Conservation (phyloP, 2,888 invertebrate species). For the Cephalotes varians region DNA sequence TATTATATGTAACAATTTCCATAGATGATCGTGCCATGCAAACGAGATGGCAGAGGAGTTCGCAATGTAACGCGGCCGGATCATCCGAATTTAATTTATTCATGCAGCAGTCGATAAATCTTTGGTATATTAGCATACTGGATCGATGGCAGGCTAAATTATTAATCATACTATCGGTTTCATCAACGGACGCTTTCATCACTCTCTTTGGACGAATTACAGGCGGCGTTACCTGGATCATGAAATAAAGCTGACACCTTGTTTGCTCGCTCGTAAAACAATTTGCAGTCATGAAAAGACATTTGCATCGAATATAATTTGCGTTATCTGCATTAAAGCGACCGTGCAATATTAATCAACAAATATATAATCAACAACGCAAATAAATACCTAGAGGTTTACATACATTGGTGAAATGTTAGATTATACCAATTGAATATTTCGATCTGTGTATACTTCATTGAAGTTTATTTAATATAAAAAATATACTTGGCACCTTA, state of each 20-base stretch:
- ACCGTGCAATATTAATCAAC: constrained; percentile 10
- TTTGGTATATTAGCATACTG: constrained; percentile 42
- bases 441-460: neutral
- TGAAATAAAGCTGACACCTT: constrained; percentile 57
- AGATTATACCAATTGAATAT: neutral
- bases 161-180: constrained; percentile 73
- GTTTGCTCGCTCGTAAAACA: constrained; percentile 63
- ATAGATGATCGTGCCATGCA: constrained; percentile 11
- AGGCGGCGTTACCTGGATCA: constrained; percentile 39
- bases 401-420: neutral
- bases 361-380: constrained; percentile 1
- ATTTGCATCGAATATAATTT: constrained; percentile 17
- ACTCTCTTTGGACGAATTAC: constrained; percentile 57
- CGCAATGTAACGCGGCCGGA: constrained; percentile 45
- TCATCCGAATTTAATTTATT: constrained; percentile 68
- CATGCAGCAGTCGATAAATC: constrained; percentile 62
- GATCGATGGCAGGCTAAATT: constrained; percentile 66
- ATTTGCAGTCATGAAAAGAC: constrained; percentile 61
- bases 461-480: neutral
- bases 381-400: neutral
- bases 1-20: constrained; percentile 23
- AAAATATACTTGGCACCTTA: neutral
- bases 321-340: neutral
- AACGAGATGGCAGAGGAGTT: constrained; percentile 49
- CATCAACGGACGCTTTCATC: constrained; percentile 68